Conservation (phyloP, 2,113 vertebrate genomes). For the Boulengeromyrus knoepffleri region DNA sequence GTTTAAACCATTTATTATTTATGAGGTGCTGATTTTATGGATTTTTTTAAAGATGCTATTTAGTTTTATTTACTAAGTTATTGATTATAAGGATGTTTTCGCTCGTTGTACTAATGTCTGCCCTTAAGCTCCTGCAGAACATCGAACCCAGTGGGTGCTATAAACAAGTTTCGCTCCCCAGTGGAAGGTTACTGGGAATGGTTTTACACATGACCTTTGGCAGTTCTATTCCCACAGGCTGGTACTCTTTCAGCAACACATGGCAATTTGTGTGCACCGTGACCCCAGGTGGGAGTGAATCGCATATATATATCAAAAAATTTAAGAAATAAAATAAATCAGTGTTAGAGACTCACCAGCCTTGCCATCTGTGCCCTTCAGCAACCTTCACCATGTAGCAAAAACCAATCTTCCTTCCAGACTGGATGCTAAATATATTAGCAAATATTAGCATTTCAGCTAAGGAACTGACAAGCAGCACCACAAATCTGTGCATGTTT, state of each 20-base stretch:
- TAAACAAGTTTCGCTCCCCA: neutral
- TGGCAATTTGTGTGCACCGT: neutral
- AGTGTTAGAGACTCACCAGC: neutral
- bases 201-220: constrained; percentile 7
- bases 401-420: neutral
- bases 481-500: neutral
- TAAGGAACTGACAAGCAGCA: neutral
- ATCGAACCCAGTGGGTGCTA: neutral
- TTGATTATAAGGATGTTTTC: neutral
- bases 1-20: neutral
- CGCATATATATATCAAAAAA: neutral
- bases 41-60: neutral
- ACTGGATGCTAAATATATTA: neutral
- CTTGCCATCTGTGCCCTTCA: constrained; percentile 1
- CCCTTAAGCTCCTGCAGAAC: neutral
- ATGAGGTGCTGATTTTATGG: neutral
- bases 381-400: neutral
- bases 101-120: neutral
- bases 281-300: neutral
- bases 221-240: neutral
- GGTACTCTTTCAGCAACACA: neutral
- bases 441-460: neutral
- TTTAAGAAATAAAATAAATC: neutral
- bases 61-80: neutral
- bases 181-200: neutral